Conservation (phyloP, 2,888 invertebrate genomes). For the Cheilosia scutellata region DNA sequence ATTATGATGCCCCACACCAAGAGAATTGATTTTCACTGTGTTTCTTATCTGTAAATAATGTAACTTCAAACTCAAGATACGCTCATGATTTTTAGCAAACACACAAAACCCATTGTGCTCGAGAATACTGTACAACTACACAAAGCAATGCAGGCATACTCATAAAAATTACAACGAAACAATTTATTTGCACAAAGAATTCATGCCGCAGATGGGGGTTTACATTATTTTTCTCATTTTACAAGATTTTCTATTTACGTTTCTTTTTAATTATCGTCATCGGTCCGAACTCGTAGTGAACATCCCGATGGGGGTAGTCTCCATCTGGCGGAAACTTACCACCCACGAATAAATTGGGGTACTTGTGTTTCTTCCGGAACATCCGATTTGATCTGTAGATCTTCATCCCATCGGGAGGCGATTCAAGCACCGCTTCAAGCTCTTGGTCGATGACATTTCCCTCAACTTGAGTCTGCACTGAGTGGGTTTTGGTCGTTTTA, state of each 20-base stretch:
- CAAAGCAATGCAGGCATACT: not conserved
- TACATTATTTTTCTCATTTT: not conserved
- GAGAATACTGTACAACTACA: not conserved
- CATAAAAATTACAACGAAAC: constrained; percentile 10
- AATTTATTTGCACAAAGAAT: constrained; percentile 30
- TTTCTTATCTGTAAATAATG: constrained; percentile 33
- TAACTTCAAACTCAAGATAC: not conserved
- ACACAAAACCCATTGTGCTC: constrained; percentile 27
- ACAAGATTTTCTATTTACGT: not conserved
- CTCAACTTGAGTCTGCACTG: constrained; percentile 44
- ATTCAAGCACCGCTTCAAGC: constrained; percentile 14
- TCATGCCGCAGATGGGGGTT: not conserved
- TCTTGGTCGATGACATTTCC: constrained; percentile 58
- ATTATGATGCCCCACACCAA: constrained; percentile 2
- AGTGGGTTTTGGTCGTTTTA: not conserved
- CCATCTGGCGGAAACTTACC: not conserved
- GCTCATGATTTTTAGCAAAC: not conserved
- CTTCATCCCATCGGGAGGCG: not conserved
- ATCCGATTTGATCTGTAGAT: constrained; percentile 41
- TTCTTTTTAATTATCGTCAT: constrained; percentile 3
- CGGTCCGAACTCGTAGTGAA: constrained; percentile 40
- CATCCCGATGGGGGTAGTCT: not conserved
- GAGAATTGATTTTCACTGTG: constrained; percentile 32
- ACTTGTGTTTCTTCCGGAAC: constrained; percentile 29
- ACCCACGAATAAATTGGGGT: constrained; percentile 27